Conservation (phyloP, 2,113 vertebrate genomes). For the Hippoglossus stenolepis region DNA sequence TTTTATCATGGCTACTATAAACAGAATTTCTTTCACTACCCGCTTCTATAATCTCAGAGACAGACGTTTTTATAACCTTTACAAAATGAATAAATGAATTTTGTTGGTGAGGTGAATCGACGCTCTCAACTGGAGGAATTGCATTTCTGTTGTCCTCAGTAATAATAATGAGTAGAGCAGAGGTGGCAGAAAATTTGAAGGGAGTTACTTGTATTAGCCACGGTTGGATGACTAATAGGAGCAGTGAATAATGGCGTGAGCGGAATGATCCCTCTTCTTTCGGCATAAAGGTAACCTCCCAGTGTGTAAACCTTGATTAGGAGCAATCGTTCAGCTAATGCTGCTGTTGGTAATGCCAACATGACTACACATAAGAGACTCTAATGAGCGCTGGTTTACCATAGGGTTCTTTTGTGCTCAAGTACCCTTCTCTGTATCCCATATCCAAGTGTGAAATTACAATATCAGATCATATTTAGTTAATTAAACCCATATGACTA, state of each 20-base stretch:
- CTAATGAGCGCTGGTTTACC: slow-evolving; percentile 62
- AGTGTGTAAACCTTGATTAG: slow-evolving; percentile 65
- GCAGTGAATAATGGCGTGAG: slow-evolving; percentile 64
- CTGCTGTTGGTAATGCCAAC: slow-evolving; percentile 58
- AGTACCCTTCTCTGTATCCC: slow-evolving; percentile 63
- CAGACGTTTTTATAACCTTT: not conserved
- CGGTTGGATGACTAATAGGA: slow-evolving; percentile 51
- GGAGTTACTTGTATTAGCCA: slow-evolving; percentile 59
- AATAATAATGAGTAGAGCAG: slow-evolving; percentile 3
- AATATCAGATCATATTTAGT: slow-evolving; percentile 77
- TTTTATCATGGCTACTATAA: not conserved
- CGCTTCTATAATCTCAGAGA: not conserved
- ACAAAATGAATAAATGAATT: not conserved
- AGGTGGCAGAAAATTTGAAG: slow-evolving; percentile 57
- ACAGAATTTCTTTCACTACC: not conserved
- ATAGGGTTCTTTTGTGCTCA: slow-evolving; percentile 61
- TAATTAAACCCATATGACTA: slow-evolving; percentile 81
- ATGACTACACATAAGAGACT: slow-evolving; percentile 54
- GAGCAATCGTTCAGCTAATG: slow-evolving; percentile 55
- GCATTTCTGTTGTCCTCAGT: not conserved
- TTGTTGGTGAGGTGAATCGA: not conserved
- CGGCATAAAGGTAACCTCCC: slow-evolving; percentile 65
- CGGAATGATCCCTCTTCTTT: slow-evolving; percentile 33
- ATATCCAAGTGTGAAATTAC: slow-evolving; percentile 75
- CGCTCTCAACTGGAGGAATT: slow-evolving; percentile 4